A percentile compares a stretch with the other conserved stretches of the same genome.
Evolutionary conservation across 2,113 vertebrate species (phyloP).

Genomic region (Embiotoca jacksoni): DNA sequence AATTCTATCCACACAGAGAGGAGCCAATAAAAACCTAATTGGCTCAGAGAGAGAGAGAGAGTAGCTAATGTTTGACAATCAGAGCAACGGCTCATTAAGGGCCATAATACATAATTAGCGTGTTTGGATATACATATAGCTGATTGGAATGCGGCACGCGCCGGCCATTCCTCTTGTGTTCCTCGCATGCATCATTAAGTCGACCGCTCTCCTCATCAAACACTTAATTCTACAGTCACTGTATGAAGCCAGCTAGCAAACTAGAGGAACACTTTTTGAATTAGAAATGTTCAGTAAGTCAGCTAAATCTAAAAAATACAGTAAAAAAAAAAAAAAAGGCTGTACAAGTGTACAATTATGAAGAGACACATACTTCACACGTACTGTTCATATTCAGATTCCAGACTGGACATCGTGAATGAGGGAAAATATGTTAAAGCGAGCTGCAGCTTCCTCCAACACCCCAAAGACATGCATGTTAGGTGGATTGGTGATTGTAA

Average conservation of each 20-base stretch:
- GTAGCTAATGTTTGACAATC: constrained; percentile 68
- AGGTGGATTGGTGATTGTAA: too few species aligned
- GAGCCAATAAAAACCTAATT: constrained; percentile 60
- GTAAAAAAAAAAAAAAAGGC: too few species aligned
- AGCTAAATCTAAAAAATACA: neutral
- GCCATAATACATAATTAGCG: constrained; percentile 67
- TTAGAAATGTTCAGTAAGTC: neutral
- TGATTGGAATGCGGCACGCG: constrained; percentile 52
- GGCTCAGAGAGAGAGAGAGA: constrained; percentile 54
- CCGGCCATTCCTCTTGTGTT: constrained; percentile 9
- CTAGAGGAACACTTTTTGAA: too few species aligned
- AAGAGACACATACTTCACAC: too few species aligned
- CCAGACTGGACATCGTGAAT: too few species aligned
- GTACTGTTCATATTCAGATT: neutral
- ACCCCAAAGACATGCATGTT: too few species aligned
- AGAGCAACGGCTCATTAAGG: constrained; percentile 69
- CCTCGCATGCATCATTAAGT: constrained; percentile 31
- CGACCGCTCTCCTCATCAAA: constrained; percentile 14
- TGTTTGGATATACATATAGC: constrained; percentile 56
- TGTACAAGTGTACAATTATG: too few species aligned
- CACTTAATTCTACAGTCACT: neutral
- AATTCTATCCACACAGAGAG: constrained; percentile 31
- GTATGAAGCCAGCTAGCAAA: neutral
- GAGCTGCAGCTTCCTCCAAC: too few species aligned
- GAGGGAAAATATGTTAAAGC: too few species aligned